Percentiles rank a stretch among this genome's conserved stretches.
Conservation (phyloP, 1,140 invertebrate species). For the Geopemphigus sp. region DNA sequence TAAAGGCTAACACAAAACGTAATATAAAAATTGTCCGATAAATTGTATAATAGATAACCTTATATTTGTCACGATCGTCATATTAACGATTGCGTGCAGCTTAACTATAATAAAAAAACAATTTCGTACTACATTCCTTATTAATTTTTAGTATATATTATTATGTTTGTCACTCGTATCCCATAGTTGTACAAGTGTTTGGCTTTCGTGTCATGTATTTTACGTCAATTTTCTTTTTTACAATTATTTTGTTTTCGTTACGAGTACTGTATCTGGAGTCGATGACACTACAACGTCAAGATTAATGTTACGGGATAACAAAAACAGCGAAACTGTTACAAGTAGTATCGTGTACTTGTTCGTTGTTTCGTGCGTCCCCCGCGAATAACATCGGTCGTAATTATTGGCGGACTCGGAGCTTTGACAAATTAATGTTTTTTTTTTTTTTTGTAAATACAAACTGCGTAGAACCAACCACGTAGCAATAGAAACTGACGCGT, state of each 20-base stretch:
- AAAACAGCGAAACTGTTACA: neutral
- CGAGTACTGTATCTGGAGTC: neutral
- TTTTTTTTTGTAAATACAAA: too few relatives aligned
- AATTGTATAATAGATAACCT: too few relatives aligned
- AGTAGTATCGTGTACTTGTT: neutral
- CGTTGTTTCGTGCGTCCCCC: neutral
- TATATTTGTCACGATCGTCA: neutral
- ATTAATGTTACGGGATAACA: neutral
- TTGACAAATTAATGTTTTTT: conserved; percentile 21
- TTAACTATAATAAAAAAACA: neutral
- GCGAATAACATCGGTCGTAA: neutral
- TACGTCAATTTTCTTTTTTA: neutral
- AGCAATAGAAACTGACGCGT: neutral
- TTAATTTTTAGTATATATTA: neutral
- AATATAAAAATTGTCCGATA: too few relatives aligned
- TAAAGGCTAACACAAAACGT: too few relatives aligned
- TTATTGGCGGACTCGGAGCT: neutral
- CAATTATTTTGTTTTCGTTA: neutral
- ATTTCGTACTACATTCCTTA: neutral
- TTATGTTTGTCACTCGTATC: too few relatives aligned
- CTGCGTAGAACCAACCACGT: neutral
- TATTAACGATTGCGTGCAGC: neutral
- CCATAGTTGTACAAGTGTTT: neutral
- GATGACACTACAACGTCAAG: neutral
- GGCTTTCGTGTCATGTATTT: neutral